These are phyloP conservation scores for Microctonus brassicae DNA, from an alignment of 2,888 invertebrate genomes.

Conservation along the genomic window DNA sequence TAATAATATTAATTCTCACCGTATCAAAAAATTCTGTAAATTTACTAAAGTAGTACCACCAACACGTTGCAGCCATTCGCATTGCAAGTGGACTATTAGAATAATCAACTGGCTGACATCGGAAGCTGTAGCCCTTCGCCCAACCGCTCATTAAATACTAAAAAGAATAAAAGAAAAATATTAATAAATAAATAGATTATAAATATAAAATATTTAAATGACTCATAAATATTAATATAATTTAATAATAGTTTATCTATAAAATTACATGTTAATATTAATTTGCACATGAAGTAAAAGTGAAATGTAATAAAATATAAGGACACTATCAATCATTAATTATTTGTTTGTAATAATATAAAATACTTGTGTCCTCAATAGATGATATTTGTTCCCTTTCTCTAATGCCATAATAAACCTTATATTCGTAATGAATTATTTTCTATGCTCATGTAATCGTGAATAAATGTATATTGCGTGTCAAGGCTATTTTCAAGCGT, in stretches of 20 bases:
- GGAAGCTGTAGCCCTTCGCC: constrained; percentile 90
- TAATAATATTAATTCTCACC: constrained; percentile 70
- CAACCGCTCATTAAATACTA: constrained; percentile 92
- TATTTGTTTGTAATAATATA: not conserved
- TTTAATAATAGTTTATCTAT: not conserved
- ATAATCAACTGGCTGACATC: constrained; percentile 94
- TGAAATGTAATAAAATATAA: not conserved
- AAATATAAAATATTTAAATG: not conserved
- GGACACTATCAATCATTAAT: not conserved
- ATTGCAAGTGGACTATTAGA: constrained; percentile 82
- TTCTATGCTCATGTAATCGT: not conserved
- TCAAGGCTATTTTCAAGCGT: constrained; percentile 7
- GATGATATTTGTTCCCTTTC: not conserved
- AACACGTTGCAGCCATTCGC: constrained; percentile 93
- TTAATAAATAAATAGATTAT: no score
- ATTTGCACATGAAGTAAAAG: not conserved
- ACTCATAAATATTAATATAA: not conserved
- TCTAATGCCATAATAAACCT: not conserved
- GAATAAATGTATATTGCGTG: constrained; percentile 11
- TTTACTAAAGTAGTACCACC: constrained; percentile 98
- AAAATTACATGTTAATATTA: not conserved
- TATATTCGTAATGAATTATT: not conserved
- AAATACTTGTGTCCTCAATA: no score
- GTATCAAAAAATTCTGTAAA: constrained; percentile 98
- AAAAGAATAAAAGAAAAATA: no score